Conservation (phyloP, 2,797 vertebrate genomes). For the Rhincodon typus region DNA sequence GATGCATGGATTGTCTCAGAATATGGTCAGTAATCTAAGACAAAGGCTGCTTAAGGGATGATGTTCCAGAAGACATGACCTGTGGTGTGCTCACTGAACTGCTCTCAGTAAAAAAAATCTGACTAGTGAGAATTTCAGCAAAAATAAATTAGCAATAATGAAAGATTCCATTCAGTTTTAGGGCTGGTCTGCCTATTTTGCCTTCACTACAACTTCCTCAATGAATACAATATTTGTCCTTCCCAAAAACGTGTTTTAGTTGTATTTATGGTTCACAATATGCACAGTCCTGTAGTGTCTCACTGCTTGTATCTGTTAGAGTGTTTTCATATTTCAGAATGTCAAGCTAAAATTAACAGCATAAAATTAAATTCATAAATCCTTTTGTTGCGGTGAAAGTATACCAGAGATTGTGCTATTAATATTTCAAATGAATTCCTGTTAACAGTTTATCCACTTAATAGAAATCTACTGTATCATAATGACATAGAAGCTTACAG, state of each 20-base stretch:
- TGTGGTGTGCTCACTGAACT: neutral
- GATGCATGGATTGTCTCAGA: neutral
- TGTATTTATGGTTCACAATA: neutral
- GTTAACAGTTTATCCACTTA: slow-evolving; percentile 33
- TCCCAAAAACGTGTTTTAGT: slow-evolving; percentile 7
- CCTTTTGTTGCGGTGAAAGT: slow-evolving; percentile 28
- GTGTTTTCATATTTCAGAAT: slow-evolving; percentile 25
- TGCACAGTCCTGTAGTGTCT: neutral
- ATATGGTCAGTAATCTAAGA: neutral
- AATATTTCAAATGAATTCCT: slow-evolving; percentile 38
- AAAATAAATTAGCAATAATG: neutral
- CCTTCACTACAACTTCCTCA: neutral
- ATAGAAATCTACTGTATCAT: slow-evolving; percentile 30
- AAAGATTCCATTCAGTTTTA: neutral
- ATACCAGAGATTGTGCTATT: slow-evolving; percentile 36
- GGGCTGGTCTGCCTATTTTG: neutral
- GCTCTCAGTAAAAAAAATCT: neutral
- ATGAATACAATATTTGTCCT: slow-evolving; percentile 4
- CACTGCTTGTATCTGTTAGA: neutral
- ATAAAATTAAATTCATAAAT: slow-evolving; percentile 38
- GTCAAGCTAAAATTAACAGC: slow-evolving; percentile 31
- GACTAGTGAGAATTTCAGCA: neutral
- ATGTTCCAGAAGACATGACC: neutral
- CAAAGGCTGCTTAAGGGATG: neutral
- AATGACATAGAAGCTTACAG: slow-evolving; percentile 11